These are phyloP conservation scores for Bombyx mandarina DNA, from an alignment of 1,140 invertebrate genomes.

Conservation along the genomic window DNA sequence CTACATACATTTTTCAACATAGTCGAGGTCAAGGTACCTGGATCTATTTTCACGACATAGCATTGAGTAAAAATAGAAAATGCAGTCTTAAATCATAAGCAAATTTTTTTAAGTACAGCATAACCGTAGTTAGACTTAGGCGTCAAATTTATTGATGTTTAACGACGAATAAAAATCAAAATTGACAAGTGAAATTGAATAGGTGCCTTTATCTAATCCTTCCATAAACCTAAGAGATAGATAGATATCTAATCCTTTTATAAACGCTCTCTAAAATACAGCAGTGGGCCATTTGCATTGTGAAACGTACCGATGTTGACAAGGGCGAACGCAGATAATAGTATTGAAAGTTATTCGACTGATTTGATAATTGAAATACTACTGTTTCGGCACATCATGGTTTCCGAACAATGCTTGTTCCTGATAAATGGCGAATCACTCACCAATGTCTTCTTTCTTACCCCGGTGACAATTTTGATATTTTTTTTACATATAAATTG, in stretches of 20 bases:
- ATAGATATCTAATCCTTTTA: no score
- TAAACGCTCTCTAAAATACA: no score
- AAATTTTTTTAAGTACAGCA: no score
- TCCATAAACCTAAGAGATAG: no score
- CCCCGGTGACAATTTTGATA: no score
- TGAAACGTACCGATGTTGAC: not conserved
- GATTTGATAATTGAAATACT: slow-evolving; percentile 6
- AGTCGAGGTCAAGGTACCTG: slow-evolving; percentile 45
- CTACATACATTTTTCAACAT: slow-evolving; percentile 25
- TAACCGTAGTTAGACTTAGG: no score
- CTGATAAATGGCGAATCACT: not conserved
- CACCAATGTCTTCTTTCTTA: not conserved
- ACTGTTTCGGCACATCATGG: slow-evolving; percentile 2
- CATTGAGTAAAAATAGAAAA: slow-evolving; percentile 1
- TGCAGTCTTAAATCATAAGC: not conserved
- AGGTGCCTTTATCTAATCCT: no score
- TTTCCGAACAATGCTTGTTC: slow-evolving; percentile 4
- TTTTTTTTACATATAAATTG: no score
- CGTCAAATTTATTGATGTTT: no score
- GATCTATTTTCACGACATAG: slow-evolving; percentile 1
- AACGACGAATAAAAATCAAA: no score
- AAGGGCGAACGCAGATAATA: not conserved
- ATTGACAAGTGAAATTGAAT: no score
- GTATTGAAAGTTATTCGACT: slow-evolving; percentile 2
- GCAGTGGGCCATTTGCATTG: no score